These are phyloP conservation scores for Chaetoderma sp. DNA, from an alignment of 2,888 invertebrate genomes.

Conservation along the genomic window DNA sequence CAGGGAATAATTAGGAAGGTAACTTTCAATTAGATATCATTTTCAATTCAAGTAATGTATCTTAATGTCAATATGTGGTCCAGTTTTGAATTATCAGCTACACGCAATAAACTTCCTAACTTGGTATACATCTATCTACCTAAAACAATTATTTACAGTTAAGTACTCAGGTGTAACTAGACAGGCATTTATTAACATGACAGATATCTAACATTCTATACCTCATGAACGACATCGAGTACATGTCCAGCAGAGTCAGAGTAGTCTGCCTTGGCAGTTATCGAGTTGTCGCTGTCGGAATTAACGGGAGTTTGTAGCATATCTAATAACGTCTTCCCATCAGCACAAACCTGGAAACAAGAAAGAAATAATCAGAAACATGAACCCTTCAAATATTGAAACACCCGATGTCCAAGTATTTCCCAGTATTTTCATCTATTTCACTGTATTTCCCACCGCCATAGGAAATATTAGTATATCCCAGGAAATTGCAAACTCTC, in stretches of 20 bases:
- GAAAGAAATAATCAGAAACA: slow-evolving; percentile 7
- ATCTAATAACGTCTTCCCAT: slow-evolving; percentile 71
- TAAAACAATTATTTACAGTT: no score
- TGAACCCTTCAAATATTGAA: neutral
- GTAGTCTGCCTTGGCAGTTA: slow-evolving; percentile 80
- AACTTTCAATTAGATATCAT: no score
- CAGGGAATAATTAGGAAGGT: no score
- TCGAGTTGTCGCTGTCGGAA: slow-evolving; percentile 64
- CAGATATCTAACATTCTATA: slow-evolving; percentile 29
- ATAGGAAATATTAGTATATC: no score
- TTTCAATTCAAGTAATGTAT: no score
- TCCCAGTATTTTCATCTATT: neutral
- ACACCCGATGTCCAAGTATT: neutral
- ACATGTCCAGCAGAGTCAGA: slow-evolving; percentile 96
- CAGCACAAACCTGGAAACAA: slow-evolving; percentile 68
- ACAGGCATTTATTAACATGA: neutral
- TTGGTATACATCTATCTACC: no score
- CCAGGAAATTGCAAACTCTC: no score
- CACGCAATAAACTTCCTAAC: no score
- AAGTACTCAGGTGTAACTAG: neutral
- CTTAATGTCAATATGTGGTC: no score
- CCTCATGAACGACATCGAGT: slow-evolving; percentile 93
- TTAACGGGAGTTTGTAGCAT: slow-evolving; percentile 70
- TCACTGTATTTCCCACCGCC: no score
- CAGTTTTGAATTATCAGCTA: no score